Evolutionary conservation across 1,140 invertebrate species (phyloP).

Genomic region (Halotydeus destructor): DNA sequence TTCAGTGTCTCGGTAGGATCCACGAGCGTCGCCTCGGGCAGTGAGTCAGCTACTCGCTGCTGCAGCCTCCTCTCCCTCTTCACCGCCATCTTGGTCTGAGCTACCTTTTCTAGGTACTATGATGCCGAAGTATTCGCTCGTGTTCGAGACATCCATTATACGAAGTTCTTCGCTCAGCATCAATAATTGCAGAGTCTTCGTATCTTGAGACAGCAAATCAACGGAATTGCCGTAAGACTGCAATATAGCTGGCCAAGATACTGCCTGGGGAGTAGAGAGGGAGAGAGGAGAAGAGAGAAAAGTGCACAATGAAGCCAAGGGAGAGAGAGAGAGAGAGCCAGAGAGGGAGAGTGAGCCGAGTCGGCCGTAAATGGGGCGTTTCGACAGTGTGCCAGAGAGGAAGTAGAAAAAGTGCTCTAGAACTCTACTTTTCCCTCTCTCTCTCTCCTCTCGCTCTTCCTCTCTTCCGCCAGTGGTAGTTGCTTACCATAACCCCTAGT

Average conservation of each 20-base stretch:
- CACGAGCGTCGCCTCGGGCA: constrained; percentile 17
- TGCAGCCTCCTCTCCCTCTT: constrained; percentile 11
- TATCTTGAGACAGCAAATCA: constrained; percentile 19
- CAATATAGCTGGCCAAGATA: constrained; percentile 20
- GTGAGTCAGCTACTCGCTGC: constrained; percentile 12
- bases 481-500: constrained; percentile 17
- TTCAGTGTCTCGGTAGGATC: constrained; percentile 16
- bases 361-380: background rate
- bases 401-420: background rate
- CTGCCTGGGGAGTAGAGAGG: constrained; percentile 14
- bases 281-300: background rate
- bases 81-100: constrained; percentile 8
- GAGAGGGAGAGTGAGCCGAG: background rate
- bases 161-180: constrained; percentile 18
- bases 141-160: constrained; percentile 17
- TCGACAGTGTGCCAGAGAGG: background rate
- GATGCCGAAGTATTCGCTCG: constrained; percentile 18
- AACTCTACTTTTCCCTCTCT: too few species aligned
- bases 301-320: background rate
- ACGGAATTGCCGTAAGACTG: constrained; percentile 20
- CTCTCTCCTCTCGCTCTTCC: too few species aligned
- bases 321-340: background rate
- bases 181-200: constrained; percentile 19
- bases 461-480: background rate
- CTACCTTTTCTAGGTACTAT: constrained; percentile 17